Conservation (phyloP, 1,140 invertebrate genomes). For the Caerostris darwini region DNA sequence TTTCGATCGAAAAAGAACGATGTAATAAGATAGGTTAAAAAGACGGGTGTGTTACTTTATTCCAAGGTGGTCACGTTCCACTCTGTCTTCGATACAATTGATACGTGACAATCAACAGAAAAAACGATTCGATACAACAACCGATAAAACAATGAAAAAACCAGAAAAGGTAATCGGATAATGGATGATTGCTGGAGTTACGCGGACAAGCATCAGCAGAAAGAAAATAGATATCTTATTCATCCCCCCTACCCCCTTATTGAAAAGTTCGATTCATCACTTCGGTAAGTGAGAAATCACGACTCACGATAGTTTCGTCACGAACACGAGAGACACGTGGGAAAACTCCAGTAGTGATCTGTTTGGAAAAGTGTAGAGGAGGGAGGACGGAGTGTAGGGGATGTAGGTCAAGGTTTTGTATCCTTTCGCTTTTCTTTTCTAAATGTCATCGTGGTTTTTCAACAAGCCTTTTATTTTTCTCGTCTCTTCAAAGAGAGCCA, state of each 20-base stretch:
- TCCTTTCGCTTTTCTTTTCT: slow-evolving; percentile 8
- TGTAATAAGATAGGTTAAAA: background rate
- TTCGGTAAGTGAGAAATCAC: slow-evolving; percentile 36
- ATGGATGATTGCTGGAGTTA: background rate
- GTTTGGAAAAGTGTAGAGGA: background rate
- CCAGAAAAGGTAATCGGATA: background rate
- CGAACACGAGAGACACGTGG: slow-evolving; percentile 26
- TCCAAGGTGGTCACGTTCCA: background rate
- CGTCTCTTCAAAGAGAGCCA: background rate
- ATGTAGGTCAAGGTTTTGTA: slow-evolving; percentile 41
- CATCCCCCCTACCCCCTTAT: background rate
- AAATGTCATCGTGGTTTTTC: background rate
- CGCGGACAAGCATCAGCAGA: background rate
- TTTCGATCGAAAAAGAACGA: too few relatives aligned
- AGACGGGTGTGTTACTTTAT: background rate
- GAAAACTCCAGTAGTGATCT: background rate
- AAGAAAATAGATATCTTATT: background rate
- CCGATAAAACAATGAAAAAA: too few relatives aligned
- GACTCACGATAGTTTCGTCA: slow-evolving; percentile 7
- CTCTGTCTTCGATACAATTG: background rate
- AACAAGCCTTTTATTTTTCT: slow-evolving; percentile 4
- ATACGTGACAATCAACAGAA: background rate
- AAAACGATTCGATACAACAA: background rate
- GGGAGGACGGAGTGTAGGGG: background rate
- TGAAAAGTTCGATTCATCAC: slow-evolving; percentile 44